Percentiles rank a stretch among this genome's conserved stretches.
These are phyloP conservation scores for Pachymerium ferrugineum DNA, from an alignment of 2,888 invertebrate species.

Conservation along the genomic window DNA sequence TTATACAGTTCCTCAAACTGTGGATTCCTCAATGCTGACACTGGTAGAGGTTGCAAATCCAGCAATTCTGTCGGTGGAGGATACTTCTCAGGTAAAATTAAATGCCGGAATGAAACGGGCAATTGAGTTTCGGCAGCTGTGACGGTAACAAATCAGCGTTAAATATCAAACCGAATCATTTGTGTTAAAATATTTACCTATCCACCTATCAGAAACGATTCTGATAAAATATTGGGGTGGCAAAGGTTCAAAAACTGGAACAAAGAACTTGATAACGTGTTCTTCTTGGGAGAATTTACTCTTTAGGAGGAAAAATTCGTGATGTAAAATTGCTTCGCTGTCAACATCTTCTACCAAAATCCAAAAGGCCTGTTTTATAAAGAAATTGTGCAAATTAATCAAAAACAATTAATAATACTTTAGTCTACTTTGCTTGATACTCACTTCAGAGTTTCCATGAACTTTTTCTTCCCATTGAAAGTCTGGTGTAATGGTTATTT, in stretches of 20 bases:
- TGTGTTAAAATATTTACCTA: conserved; percentile 46
- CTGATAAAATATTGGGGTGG: conserved; percentile 95
- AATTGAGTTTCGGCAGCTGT: conserved; percentile 84
- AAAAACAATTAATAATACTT: background rate
- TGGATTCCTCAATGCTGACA: conserved; percentile 79
- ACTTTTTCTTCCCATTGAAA: conserved; percentile 99
- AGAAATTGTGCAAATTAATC: background rate
- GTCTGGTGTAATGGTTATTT: conserved; percentile 95
- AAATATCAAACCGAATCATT: background rate
- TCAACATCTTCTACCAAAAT: conserved; percentile 59
- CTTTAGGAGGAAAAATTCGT: conserved; percentile 92
- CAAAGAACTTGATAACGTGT: conserved; percentile 94
- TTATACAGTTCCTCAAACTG: conserved; percentile 79
- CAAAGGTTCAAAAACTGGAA: conserved; percentile 96
- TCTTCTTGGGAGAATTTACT: conserved; percentile 90
- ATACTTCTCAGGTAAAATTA: conserved; percentile 96
- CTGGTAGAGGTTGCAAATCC: conserved; percentile 91
- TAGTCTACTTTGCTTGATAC: background rate
- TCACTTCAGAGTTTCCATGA: conserved; percentile 57
- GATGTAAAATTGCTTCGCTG: conserved; percentile 71
- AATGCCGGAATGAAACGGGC: conserved; percentile 93
- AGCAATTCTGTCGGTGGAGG: conserved; percentile 94
- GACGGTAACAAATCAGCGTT: background rate
- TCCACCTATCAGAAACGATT: conserved; percentile 55
- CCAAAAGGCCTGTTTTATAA: conserved; percentile 58